A percentile compares a stretch with the other conserved stretches of the same genome.
phyloP scores from a whole-genome alignment of 2,113 vertebrate genomes.

The Cisticola juncidis region DNA sequence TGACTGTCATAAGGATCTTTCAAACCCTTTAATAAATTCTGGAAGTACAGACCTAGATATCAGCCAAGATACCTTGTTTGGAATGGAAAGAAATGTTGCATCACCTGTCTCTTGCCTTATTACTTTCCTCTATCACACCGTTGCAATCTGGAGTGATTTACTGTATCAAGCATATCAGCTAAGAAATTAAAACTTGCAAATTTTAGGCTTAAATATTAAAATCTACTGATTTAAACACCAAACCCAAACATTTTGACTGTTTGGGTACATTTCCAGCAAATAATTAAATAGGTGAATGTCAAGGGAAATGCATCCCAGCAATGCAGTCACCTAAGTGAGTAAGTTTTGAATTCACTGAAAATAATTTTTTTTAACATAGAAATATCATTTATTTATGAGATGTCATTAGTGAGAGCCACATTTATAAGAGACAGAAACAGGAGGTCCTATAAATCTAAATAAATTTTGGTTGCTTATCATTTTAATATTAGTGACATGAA shows the following conservation, averaged over 20 bases:
- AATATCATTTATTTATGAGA: background rate
- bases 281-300: background rate
- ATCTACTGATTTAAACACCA: background rate
- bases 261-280: background rate
- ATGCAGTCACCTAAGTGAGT: background rate
- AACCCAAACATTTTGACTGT: background rate
- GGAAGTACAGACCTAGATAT: background rate
- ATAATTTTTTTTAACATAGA: background rate
- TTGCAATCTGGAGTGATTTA: background rate
- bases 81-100: background rate
- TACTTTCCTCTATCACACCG: fast-evolving
- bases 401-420: background rate
- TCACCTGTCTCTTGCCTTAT: background rate
- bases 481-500: background rate
- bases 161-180: background rate
- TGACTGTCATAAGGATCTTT: background rate
- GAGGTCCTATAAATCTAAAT: no score
- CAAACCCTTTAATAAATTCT: background rate
- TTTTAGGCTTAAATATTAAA: background rate
- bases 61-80: background rate
- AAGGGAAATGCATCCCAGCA: background rate
- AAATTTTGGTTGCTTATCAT: background rate
- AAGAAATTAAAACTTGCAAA: background rate
- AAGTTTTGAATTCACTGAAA: background rate
- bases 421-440: background rate